Conservation (phyloP, 1,140 invertebrate species). For the Heliconius melpomene region DNA sequence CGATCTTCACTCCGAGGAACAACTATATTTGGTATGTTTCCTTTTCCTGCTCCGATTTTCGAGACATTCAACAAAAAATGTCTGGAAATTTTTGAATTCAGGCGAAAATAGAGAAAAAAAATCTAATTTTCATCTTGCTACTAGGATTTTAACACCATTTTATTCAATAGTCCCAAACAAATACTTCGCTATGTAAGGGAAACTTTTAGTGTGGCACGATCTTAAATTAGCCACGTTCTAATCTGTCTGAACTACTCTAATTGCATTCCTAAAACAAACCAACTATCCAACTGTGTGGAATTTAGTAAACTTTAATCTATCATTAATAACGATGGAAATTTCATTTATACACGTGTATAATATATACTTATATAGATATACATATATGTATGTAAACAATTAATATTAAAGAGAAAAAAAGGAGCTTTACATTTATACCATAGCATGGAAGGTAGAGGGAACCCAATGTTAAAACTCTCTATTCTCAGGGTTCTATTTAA, state of each 20-base stretch:
- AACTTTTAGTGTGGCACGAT: conserved; percentile 36
- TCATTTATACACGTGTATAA: not conserved
- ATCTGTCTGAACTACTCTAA: conserved; percentile 57
- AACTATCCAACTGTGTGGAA: conserved; percentile 21
- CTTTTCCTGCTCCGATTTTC: no score
- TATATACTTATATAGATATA: not conserved
- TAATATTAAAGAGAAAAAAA: no score
- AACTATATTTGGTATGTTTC: no score
- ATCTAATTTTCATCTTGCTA: not conserved
- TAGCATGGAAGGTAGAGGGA: not conserved
- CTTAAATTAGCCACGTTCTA: conserved; percentile 57
- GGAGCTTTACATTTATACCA: not conserved
- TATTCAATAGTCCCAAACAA: not conserved
- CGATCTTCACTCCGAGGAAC: no score
- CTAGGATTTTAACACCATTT: not conserved
- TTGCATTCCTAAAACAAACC: conserved; percentile 51
- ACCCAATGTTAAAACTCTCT: no score
- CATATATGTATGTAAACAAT: not conserved
- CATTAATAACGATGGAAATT: conserved; percentile 17
- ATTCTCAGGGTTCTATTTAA: no score
- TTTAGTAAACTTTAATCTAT: conserved; percentile 28
- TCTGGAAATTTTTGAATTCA: no score
- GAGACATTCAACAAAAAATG: no score
- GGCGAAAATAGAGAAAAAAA: not conserved
- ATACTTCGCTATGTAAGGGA: not conserved